phyloP scores from a whole-genome alignment of 2,113 vertebrate genomes.

The Solea solea region DNA sequence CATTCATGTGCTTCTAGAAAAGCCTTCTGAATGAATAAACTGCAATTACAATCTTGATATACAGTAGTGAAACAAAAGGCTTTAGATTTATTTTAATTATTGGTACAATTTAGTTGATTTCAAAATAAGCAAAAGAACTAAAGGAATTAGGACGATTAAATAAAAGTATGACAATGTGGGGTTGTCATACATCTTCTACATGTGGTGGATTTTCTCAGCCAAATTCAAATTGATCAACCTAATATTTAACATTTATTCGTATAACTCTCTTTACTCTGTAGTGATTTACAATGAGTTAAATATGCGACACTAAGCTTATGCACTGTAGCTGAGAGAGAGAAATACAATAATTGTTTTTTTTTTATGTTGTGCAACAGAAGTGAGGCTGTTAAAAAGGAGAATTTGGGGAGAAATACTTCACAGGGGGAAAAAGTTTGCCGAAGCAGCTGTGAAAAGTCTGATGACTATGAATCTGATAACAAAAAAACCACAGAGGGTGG shows the following conservation, averaged over 20 bases:
- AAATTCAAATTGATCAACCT: not conserved
- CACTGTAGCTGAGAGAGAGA: not conserved
- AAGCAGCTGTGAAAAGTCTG: no score
- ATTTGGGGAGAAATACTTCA: no score
- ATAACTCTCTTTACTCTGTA: not conserved
- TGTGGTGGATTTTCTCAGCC: constrained; percentile 2
- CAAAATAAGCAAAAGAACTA: not conserved
- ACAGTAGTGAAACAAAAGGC: no score
- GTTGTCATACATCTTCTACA: constrained; percentile 14
- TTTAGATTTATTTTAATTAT: not conserved
- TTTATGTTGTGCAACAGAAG: not conserved
- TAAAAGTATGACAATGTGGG: not conserved
- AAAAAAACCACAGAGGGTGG: no score
- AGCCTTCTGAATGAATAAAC: no score
- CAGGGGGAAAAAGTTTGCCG: no score
- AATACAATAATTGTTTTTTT: no score
- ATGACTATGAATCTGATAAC: no score
- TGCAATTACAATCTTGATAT: no score
- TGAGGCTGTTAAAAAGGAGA: not conserved
- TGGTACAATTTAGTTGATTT: not conserved
- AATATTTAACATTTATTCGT: not conserved
- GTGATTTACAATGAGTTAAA: not conserved
- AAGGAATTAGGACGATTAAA: not conserved
- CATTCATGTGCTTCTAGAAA: constrained; percentile 29
- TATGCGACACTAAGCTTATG: not conserved